Base-by-base conservation (phyloP, 1,140 invertebrate genomes). In the Pseudoatta argentina region DNA sequence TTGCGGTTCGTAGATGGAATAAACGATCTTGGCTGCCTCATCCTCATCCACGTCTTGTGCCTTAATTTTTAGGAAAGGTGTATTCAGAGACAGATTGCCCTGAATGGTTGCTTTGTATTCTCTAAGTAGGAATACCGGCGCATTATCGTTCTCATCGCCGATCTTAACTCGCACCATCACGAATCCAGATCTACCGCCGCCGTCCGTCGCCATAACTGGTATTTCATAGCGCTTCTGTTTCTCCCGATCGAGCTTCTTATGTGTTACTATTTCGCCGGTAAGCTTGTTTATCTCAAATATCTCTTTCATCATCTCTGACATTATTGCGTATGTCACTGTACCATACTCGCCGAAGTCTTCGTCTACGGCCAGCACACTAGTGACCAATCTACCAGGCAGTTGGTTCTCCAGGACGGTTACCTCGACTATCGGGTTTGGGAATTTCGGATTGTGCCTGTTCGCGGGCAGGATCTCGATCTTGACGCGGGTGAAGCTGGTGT, bases 111-210 rank as follows among this genome's bases (percentile, higher is more conserved):
- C 96, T 94, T 97, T 97, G 92, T 98, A 98, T 94, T 98, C 98
- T 71, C 96, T 96, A 18, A 98, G 94, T 48, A 97, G 94, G 94
- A 99, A 99, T 66, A 95, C 94, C 0, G 98, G 98, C 66, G 96
- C 94, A 94, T 99, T 98, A 93, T 99, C 98, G 95, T 99, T 99
- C 75, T 97, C 96, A 95, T 99, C 98, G 4, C 94, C 95, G 10
- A 99, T 97, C 89, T 96, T 97, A 10, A 99, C 97, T 91, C 97
- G 95, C 6, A 99, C 96, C 8, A 96, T 96, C 2, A 98, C 96
- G 93, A 98, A 98, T 5, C 97, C 97, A 69, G 97, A 97, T 92
- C 97, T 96, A 6, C 98, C 97, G 63, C 98, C 98, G 67, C 97
- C 97, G 94, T 99, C 98, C 16, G 96, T 97, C n/a, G 98, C 98